These are phyloP conservation scores for Pseudomyrmex concolor DNA, from an alignment of 1,140 invertebrate species.

Conservation along the genomic window DNA sequence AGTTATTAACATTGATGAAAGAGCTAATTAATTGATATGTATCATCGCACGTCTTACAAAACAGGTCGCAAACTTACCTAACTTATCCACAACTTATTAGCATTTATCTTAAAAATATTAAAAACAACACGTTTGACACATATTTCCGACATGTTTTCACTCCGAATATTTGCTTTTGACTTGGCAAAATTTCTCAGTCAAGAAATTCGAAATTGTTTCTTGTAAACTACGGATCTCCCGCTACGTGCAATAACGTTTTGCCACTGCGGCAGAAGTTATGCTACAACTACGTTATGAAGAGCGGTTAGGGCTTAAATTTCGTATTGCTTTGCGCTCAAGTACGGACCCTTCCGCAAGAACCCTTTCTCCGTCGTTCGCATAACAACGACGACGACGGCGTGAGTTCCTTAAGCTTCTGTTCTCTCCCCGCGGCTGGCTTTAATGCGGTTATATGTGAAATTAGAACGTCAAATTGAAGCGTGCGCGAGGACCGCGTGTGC, in stretches of 20 bases:
- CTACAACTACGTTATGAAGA: constrained; percentile 8
- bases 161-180: no score
- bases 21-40: no score
- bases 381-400: not conserved
- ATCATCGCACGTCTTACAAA: no score
- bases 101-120: no score
- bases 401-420: constrained; percentile 46
- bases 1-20: no score
- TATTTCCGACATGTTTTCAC: no score
- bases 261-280: constrained; percentile 14
- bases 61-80: no score
- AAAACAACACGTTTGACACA: no score
- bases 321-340: constrained; percentile 38
- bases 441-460: constrained; percentile 67
- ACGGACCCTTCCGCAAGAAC: constrained; percentile 18
- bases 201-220: constrained; percentile 1
- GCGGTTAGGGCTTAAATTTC: constrained; percentile 42
- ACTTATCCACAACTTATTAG: no score
- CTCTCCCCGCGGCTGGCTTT: constrained; percentile 31
- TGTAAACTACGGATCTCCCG: not conserved
- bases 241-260: not conserved
- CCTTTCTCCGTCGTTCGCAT: constrained; percentile 16
- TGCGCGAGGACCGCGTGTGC: constrained; percentile 12
- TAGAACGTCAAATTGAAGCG: constrained; percentile 69
- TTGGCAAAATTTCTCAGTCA: not conserved